phyloP scores from a whole-genome alignment of 2,888 invertebrate species.

The Agrotis ipsilon region DNA sequence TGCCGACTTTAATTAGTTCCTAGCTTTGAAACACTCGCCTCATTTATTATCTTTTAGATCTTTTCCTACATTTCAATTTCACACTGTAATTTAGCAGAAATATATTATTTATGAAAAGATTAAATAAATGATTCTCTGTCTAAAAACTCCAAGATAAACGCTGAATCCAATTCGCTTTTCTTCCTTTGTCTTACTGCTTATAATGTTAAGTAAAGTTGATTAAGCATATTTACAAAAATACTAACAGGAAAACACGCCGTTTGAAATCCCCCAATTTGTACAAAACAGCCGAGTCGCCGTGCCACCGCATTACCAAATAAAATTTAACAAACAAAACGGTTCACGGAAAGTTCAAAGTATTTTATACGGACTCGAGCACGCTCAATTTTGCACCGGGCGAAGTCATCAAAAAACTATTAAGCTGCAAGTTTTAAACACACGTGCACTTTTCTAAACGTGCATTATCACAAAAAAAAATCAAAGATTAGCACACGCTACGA shows the following conservation, averaged over 20 bases:
- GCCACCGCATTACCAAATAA: constrained; percentile 63
- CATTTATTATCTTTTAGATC: constrained; percentile 84
- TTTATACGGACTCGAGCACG: constrained; percentile 57
- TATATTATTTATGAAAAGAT: constrained; percentile 56
- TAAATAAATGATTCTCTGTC: constrained; percentile 45
- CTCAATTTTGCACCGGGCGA: constrained; percentile 67
- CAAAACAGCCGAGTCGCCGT: constrained; percentile 35
- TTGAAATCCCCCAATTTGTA: constrained; percentile 55
- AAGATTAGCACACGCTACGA: constrained; percentile 70
- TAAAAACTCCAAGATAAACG: constrained; percentile 32
- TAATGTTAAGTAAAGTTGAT: constrained; percentile 33
- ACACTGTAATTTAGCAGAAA: constrained; percentile 50
- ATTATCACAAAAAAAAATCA: constrained; percentile 65
- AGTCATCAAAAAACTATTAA: constrained; percentile 80
- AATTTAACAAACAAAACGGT: constrained; percentile 63
- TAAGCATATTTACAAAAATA: constrained; percentile 52
- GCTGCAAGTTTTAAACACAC: constrained; percentile 71
- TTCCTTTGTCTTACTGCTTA: constrained; percentile 40
- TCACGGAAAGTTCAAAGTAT: constrained; percentile 59
- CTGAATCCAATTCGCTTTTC: constrained; percentile 33
- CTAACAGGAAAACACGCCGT: constrained; percentile 40
- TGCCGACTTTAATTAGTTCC: constrained; percentile 88
- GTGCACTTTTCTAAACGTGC: constrained; percentile 72
- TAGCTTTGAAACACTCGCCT: constrained; percentile 80
- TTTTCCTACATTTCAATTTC: constrained; percentile 59